A percentile compares a stretch with the other conserved stretches of the same genome.
Conservation (phyloP, 2,888 invertebrate species). For the Hypercompe scribonia region DNA sequence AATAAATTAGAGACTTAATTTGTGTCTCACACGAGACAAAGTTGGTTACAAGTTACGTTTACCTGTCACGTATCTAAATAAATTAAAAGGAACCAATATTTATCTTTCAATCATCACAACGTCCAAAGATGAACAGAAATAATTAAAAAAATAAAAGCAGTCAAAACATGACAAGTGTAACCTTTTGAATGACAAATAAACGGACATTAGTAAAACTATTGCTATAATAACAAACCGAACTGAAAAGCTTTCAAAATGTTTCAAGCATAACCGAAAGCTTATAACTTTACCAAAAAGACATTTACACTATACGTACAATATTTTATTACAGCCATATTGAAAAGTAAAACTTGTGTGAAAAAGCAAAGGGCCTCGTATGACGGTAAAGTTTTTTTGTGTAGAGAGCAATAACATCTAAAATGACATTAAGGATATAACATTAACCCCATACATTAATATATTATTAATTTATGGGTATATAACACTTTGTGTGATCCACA, state of each 20-base stretch:
- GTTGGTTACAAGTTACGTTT: no score
- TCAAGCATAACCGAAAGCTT: slow-evolving; percentile 48
- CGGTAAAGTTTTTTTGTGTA: no score
- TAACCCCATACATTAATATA: no score
- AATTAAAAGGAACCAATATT: background rate
- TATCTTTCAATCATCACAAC: slow-evolving; percentile 60
- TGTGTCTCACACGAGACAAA: background rate
- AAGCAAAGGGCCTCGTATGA: no score
- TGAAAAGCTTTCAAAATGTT: slow-evolving; percentile 61
- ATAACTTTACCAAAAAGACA: slow-evolving; percentile 39
- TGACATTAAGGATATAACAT: no score
- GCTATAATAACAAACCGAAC: slow-evolving; percentile 60
- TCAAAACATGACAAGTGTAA: slow-evolving; percentile 37
- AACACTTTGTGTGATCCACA: no score
- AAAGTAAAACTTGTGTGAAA: no score
- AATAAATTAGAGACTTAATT: no score
- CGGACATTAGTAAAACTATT: slow-evolving; percentile 63
- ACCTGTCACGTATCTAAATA: no score
- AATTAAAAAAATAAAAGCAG: slow-evolving; percentile 28
- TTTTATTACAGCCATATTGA: no score
- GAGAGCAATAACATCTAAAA: no score
- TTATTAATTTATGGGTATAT: no score
- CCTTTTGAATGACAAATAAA: slow-evolving; percentile 58
- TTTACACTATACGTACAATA: slow-evolving; percentile 36
- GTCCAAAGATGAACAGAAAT: slow-evolving; percentile 49